Evolutionary conservation across 2,797 vertebrate genomes (phyloP), one percentile per base, ranked within the genome.

Genomic region (Gephyroberyx darwinii): DNA sequence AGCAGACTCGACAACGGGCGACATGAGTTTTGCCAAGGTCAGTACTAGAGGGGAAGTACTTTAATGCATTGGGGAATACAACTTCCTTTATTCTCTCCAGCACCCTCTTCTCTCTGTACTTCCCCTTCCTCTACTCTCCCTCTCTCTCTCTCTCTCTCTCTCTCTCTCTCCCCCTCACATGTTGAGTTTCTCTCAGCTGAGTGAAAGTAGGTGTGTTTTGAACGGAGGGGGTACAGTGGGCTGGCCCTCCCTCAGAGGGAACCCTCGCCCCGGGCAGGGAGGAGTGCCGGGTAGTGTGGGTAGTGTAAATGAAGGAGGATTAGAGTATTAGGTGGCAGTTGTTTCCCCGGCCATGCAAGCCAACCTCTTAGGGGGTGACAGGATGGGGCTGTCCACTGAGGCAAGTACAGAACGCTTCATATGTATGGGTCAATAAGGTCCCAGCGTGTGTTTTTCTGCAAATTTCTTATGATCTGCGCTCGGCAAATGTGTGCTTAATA

Each of bases 21-120:
- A 82, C 69, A 92, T 90, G 89, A 95, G 79, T 83, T 75, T 85
- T 16, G 74, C 84, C 1, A 90, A 95, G 90, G 96, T 97, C 76
- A 92, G 96, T 95, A 26, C 5, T 22, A 59, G 69, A 74, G 65
- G 50, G 69, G 88, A 88, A 89, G 71, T 73, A 20, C 51, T 73
- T 63, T 5, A 57, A 60, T 63, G 64, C 55, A 57, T 5, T 26
- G 53, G 30, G 19, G 76, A 59, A 37, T 37, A 22, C 10, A 48
- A 71, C 84, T 90, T 91, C 86, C 87, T 84, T 80, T 74, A 0
- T 84, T 76, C 53, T 82, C n/a, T 76, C 64, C 17, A 56, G 62
- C 59, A 39, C 20, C 6, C 16, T 39, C 67, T 78, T 37, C 8
- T 19, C 19, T 5, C 26, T 57, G n/a, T n/a, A 58, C 71, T 83